These are phyloP conservation scores for Pedetes capensis DNA, from an alignment of 2,113 vertebrate genomes.

Conservation along the genomic window DNA sequence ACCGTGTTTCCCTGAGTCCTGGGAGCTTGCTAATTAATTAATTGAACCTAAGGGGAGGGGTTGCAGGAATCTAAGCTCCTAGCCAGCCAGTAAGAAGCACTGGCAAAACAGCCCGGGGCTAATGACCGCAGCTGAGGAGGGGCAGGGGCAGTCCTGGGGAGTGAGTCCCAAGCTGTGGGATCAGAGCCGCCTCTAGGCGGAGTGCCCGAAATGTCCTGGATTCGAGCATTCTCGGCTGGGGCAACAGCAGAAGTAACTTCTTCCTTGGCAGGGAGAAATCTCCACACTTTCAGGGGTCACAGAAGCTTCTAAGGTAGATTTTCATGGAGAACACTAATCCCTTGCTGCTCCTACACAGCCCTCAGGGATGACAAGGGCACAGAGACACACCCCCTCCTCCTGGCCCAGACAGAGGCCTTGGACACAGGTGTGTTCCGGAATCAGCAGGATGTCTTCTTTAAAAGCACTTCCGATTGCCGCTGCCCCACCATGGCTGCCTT, in stretches of 20 bases:
- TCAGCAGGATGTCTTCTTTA: background rate
- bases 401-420: background rate
- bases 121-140: background rate
- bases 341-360: background rate
- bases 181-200: background rate
- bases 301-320: too few relatives aligned
- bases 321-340: too few relatives aligned
- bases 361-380: background rate
- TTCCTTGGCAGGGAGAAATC: background rate
- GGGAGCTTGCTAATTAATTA: background rate
- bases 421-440: background rate
- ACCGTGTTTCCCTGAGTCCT: background rate
- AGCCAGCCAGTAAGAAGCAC: background rate
- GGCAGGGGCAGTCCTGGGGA: background rate
- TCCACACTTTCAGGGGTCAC: background rate
- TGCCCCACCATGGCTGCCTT: too few relatives aligned
- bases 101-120: background rate
- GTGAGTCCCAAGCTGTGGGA: background rate
- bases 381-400: background rate
- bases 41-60: background rate
- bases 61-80: background rate
- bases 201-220: background rate
- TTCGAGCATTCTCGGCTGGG: background rate
- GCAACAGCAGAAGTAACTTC: background rate
- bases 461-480: background rate